Conservation (phyloP, 2,113 vertebrate genomes). For the Pipra filicauda region DNA sequence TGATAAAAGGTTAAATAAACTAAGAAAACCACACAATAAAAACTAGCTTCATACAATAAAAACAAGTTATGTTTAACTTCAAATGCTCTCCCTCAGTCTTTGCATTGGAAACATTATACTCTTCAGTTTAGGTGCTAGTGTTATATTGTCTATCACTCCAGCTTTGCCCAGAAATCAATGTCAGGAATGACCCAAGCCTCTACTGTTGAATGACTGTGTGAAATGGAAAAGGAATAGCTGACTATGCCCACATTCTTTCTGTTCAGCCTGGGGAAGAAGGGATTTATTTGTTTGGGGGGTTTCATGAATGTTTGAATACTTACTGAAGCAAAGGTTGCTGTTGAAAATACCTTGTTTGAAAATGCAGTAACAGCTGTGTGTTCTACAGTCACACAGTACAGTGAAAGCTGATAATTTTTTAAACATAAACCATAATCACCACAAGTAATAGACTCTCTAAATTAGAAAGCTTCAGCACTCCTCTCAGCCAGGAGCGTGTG, state of each 20-base stretch:
- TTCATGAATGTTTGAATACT: not conserved
- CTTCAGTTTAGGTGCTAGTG: not conserved
- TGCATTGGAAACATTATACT: not conserved
- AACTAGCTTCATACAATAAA: not conserved
- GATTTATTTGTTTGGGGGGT: not conserved
- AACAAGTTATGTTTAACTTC: not conserved
- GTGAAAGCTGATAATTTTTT: not conserved
- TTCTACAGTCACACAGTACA: not conserved
- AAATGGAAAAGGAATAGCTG: not conserved
- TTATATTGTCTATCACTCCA: not conserved
- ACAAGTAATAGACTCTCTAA: not conserved
- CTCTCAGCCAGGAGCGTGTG: not conserved
- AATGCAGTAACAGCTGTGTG: not conserved
- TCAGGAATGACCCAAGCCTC: not conserved
- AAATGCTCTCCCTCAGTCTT: not conserved
- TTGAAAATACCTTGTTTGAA: not conserved
- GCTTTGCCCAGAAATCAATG: not conserved
- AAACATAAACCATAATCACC: not conserved
- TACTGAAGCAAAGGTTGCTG: not conserved
- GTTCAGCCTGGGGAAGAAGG: not conserved
- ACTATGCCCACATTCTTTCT: not conserved
- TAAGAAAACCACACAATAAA: not conserved
- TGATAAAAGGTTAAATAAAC: not conserved
- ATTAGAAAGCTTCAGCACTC: constrained; percentile 16
- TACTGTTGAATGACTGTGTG: not conserved